Evolutionary conservation across 35 echinoderm and acorn worm genomes (phyloP).

Genomic region (Eucidaris tribuloides): DNA sequence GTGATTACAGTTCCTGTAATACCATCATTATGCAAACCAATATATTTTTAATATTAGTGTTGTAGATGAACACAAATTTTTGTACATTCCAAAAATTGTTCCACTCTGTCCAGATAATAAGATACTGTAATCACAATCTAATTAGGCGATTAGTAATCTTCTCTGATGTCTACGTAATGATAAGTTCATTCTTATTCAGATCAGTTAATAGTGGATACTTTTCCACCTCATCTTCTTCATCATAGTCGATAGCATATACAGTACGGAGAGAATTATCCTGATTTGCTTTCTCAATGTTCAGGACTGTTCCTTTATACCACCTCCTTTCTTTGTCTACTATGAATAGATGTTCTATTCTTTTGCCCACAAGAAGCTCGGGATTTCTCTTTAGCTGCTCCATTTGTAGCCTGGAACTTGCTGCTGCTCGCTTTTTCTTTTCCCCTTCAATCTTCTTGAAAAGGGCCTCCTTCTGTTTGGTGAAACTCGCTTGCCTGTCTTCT

Average conservation of each 20-base stretch:
- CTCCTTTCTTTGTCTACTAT: neutral
- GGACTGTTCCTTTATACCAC: neutral
- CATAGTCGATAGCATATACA: neutral
- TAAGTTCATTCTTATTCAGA: slow-evolving; percentile 17
- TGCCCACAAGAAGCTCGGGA: slow-evolving; percentile 10
- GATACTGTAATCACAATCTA: too few species aligned
- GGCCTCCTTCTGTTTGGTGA: neutral
- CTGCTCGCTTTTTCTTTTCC: slow-evolving; percentile 22
- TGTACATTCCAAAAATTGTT: too few species aligned
- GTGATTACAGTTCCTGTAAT: too few species aligned
- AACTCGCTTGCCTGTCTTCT: neutral
- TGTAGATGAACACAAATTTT: too few species aligned
- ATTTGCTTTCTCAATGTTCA: neutral
- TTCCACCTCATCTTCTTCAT: slow-evolving; percentile 10
- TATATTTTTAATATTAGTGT: too few species aligned
- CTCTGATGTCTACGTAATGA: too few species aligned
- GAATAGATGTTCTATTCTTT: slow-evolving; percentile 13
- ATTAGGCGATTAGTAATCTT: too few species aligned
- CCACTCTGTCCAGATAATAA: too few species aligned
- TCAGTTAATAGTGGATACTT: neutral
- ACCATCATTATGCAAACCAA: too few species aligned
- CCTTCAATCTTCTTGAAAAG: slow-evolving; percentile 12
- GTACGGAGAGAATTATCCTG: neutral
- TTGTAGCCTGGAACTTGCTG: neutral
- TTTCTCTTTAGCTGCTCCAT: neutral